Evolutionary conservation across 2,888 invertebrate genomes (phyloP).

Genomic region (Omphaloscelis lunosa): DNA sequence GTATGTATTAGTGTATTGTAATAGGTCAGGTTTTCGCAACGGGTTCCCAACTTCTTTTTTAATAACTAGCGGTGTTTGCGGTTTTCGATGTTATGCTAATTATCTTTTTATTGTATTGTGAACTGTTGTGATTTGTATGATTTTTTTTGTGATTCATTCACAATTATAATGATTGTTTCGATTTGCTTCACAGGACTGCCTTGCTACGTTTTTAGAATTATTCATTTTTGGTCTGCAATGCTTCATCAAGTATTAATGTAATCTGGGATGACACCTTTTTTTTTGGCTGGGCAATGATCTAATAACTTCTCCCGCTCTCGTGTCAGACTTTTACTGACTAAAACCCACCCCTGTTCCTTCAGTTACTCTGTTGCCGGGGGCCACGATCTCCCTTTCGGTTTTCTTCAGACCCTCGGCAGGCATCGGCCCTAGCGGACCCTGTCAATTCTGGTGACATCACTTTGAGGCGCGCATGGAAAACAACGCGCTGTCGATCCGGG

Average conservation of each 20-base stretch:
- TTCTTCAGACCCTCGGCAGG: too few species aligned
- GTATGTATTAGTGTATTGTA: slow-evolving; percentile 66
- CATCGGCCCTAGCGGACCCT: too few species aligned
- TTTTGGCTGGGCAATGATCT: too few species aligned
- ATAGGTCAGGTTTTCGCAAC: slow-evolving; percentile 79
- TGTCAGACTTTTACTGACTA: too few species aligned
- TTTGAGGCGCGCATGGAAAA: too few species aligned
- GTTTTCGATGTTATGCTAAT: slow-evolving; percentile 40
- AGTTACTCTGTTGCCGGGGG: too few species aligned
- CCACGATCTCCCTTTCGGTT: too few species aligned
- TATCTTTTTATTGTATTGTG: slow-evolving; percentile 10
- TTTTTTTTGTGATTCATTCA: slow-evolving; percentile 9
- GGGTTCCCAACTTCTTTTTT: slow-evolving; percentile 54
- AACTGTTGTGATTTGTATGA: not conserved
- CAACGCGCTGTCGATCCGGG: too few species aligned
- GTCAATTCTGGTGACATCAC: too few species aligned
- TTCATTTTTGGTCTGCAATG: not conserved
- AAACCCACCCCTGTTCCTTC: too few species aligned
- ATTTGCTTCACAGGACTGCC: not conserved
- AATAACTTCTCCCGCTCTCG: too few species aligned
- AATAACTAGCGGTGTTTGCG: slow-evolving; percentile 17
- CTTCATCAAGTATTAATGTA: too few species aligned
- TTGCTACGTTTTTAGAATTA: not conserved
- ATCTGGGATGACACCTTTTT: not conserved
- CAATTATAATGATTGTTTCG: slow-evolving; percentile 3